Conservation (phyloP, 2,797 vertebrate genomes). For the Brachymystax lenok region DNA sequence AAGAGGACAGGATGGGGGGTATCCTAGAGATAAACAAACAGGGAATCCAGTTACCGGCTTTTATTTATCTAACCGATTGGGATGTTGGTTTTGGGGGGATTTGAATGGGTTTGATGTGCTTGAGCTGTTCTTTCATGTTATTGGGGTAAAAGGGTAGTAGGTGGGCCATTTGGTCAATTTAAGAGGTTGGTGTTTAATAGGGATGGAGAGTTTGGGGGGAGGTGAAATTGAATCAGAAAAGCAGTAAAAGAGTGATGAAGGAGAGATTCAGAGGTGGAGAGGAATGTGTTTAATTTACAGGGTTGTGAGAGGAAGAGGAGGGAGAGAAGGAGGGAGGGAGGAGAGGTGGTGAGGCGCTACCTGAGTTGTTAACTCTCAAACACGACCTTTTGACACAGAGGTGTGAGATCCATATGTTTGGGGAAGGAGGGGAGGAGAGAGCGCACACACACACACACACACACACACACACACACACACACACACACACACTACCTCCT, state of each 20-base stretch:
- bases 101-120: slow-evolving; percentile 42
- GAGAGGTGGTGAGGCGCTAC: slow-evolving; percentile 23
- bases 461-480: no score
- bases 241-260: slow-evolving; percentile 8
- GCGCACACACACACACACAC: no score
- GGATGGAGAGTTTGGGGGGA: background rate
- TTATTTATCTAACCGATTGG: slow-evolving; percentile 51
- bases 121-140: slow-evolving; percentile 43
- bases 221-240: slow-evolving; percentile 29
- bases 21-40: slow-evolving; percentile 60
- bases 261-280: slow-evolving; percentile 17
- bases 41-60: slow-evolving; percentile 48
- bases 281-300: slow-evolving; percentile 51
- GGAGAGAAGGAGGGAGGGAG: slow-evolving; percentile 9
- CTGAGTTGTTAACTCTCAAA: slow-evolving; percentile 62
- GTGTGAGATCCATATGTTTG: slow-evolving; percentile 68
- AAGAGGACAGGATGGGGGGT: slow-evolving; percentile 23
- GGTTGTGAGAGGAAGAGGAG: slow-evolving; percentile 45
- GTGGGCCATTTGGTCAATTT: slow-evolving; percentile 44
- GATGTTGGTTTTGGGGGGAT: slow-evolving; percentile 51
- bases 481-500: background rate
- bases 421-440: slow-evolving; percentile 2
- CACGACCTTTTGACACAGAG: slow-evolving; percentile 71
- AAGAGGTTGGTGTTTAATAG: background rate
- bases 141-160: background rate